These are phyloP conservation scores for Falco novaeseelandiae DNA, from an alignment of 2,797 vertebrate genomes.

Conservation along the genomic window DNA sequence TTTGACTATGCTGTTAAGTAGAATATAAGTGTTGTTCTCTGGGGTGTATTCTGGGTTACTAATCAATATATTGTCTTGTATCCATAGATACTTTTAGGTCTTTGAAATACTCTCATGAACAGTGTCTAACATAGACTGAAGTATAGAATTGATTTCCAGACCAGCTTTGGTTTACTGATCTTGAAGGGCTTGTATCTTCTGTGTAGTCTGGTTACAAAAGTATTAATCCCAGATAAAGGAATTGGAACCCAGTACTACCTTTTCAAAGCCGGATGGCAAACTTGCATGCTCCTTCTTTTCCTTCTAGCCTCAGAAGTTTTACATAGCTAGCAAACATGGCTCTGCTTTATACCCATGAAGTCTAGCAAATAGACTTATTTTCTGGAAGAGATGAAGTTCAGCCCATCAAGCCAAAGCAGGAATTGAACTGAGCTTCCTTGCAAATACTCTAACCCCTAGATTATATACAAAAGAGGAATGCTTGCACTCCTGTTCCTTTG, in stretches of 20 bases:
- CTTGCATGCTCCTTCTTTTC: not conserved
- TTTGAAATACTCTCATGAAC: not conserved
- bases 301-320: not conserved
- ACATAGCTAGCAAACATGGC: not conserved
- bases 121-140: not conserved
- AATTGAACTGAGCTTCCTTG: not conserved
- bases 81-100: not conserved
- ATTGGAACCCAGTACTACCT: not conserved
- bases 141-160: not conserved
- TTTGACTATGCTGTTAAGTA: not conserved
- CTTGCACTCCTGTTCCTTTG: not conserved
- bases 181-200: not conserved
- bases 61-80: not conserved
- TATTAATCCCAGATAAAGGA: not conserved
- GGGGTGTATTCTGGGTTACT: not conserved
- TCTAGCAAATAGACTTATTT: not conserved
- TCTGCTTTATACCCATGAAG: not conserved
- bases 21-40: not conserved
- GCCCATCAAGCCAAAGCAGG: not conserved
- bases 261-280: accelerated
- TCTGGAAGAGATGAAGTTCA: not conserved
- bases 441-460: not conserved
- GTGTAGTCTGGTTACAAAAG: not conserved
- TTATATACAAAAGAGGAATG: not conserved
- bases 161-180: not conserved